These are phyloP conservation scores for Ashinkailepas kermadecensis DNA, from an alignment of 2,888 invertebrate species.

Conservation along the genomic window DNA sequence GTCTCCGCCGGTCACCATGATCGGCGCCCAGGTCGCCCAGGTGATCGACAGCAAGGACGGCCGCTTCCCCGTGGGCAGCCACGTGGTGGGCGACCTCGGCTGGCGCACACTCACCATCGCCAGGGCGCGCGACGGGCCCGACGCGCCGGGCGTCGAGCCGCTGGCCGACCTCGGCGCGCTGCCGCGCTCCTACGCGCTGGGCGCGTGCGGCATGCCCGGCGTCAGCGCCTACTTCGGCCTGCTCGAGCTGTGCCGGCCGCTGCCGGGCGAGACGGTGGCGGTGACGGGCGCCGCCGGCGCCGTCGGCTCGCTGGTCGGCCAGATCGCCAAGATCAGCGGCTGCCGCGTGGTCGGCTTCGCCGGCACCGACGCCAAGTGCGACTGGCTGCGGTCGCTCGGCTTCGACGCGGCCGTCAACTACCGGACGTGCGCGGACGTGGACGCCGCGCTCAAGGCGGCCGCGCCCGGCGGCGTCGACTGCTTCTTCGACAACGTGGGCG, in stretches of 20 bases:
- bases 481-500: constrained; percentile 22
- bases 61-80: constrained; percentile 55
- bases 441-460: constrained; percentile 44
- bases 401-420: constrained; percentile 66
- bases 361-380: constrained; percentile 62
- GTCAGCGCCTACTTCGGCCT: constrained; percentile 69
- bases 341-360: constrained; percentile 63
- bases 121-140: constrained; percentile 48
- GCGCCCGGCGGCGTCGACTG: background rate
- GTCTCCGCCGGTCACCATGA: constrained; percentile 45
- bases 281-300: constrained; percentile 69
- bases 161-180: constrained; percentile 50
- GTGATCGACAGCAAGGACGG: constrained; percentile 58
- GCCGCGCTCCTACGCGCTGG: constrained; percentile 54
- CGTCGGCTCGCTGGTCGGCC: constrained; percentile 67
- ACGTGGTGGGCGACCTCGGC: constrained; percentile 56
- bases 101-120: constrained; percentile 57
- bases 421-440: constrained; percentile 51
- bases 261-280: constrained; percentile 62
- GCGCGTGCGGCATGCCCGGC: constrained; percentile 60
- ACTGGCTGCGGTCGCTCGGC: constrained; percentile 52
- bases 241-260: constrained; percentile 60
- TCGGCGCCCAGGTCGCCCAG: constrained; percentile 63
- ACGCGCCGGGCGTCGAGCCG: constrained; percentile 50
- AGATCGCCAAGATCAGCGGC: constrained; percentile 62